These are phyloP conservation scores for Aphrocallistes beatrix DNA, from an alignment of 37 sponge, comb jelly and placozoan genomes.

Conservation along the genomic window DNA sequence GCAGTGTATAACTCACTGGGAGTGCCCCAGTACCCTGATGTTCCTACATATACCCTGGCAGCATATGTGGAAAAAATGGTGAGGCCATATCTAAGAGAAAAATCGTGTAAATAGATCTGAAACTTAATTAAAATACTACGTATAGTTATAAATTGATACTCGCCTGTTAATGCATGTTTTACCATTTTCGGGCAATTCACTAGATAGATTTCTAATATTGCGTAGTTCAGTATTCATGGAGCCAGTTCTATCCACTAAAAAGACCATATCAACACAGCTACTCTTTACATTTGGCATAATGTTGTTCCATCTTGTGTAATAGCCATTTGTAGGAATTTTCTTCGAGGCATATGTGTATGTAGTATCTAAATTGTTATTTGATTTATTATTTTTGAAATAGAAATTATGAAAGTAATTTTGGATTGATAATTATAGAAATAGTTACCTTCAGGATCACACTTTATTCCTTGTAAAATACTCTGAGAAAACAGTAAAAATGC, in stretches of 20 bases:
- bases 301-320: neutral
- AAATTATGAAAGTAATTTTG: too few relatives aligned
- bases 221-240: neutral
- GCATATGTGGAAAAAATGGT: neutral
- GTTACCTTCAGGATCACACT: neutral
- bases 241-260: neutral
- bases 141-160: neutral
- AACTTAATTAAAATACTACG: too few relatives aligned
- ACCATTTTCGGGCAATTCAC: neutral
- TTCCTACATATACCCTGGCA: neutral
- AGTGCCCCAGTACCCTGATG: neutral
- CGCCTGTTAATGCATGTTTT: neutral
- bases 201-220: neutral
- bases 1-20: neutral
- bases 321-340: neutral
- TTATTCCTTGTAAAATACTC: neutral
- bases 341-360: too few relatives aligned
- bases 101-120: too few relatives aligned
- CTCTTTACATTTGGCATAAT: neutral
- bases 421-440: neutral
- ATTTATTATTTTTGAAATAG: too few relatives aligned
- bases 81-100: neutral
- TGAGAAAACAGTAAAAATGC: neutral
- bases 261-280: neutral
- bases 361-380: too few relatives aligned